Evolutionary conservation across 2,888 invertebrate species (phyloP), one percentile per base, ranked within the genome.

Genomic region (Saturnia pavonia): DNA sequence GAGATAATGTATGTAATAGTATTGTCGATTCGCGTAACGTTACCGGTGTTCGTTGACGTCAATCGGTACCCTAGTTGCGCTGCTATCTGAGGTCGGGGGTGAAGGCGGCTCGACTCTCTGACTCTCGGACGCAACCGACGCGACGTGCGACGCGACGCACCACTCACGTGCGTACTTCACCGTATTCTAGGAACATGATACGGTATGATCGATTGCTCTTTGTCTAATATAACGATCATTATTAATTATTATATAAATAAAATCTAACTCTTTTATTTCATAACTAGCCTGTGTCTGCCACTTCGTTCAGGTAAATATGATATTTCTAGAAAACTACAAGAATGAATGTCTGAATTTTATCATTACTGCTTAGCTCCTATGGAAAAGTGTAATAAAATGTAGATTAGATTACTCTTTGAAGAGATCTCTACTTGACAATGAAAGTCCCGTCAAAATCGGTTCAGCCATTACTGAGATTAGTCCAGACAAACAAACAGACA

Each of bases 21-120:
- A 27, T 3, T 6, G 57, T 34, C 42, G 22, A n/a, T 45, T 65
- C 66, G 67, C n/a, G 60, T 67, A 70, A 68, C 57, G 27, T 65
- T 25, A 65, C 88, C 82, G 76, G 76, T 65, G 76, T 60, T 12
- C 77, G 71, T 75, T 91, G 91, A 92, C 91, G 91, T 92, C 91
- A 91, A 91, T 91, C 86, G 87, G 86, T 87, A 88, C 84, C 89
- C 89, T 88, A 88, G 84, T 88, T 88, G 87, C 78, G 81, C 76
- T 75, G 86, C 80, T 90, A 87, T 88, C 88, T 82, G 82, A 80
- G 80, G 80, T 82, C 78, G 79, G 80, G 87, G 92, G 92, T 92
- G 92, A 92, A 91, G 91, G 91, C 85, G 84, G 85, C 84, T 82
- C 83, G 54, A 22, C 25, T 51, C 19, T 34, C 34, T 6, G 34